Conservation (phyloP, 2,797 vertebrate genomes). For the Tinamus major region DNA sequence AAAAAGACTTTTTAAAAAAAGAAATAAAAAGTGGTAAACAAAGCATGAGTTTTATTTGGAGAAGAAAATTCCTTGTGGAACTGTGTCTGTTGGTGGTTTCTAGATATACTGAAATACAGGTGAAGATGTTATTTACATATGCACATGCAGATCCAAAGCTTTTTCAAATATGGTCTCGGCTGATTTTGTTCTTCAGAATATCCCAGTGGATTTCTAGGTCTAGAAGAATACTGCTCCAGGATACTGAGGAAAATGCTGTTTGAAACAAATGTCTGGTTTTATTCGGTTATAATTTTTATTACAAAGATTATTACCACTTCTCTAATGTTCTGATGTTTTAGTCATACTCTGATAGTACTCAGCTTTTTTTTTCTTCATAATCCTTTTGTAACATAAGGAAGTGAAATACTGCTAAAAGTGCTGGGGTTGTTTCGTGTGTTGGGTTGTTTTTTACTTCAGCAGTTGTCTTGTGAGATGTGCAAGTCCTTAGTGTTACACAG, state of each 20-base stretch:
- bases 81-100: constrained; percentile 5
- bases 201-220: not conserved
- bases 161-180: constrained; percentile 12
- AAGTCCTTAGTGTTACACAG: not conserved
- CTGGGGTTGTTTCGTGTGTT: not conserved
- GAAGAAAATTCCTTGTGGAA: constrained; percentile 48
- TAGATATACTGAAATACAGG: not conserved
- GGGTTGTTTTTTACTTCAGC: not conserved
- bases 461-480: not conserved
- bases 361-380: not conserved
- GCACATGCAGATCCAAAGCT: not conserved
- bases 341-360: not conserved
- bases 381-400: not conserved
- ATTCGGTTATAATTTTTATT: not conserved
- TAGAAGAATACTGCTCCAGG: not conserved
- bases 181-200: constrained; percentile 21
- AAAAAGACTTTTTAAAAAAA: constrained; percentile 67
- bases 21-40: constrained; percentile 77
- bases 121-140: constrained; percentile 7
- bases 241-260: constrained; percentile 21
- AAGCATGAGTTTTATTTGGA: constrained; percentile 69
- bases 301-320: not conserved
- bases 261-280: not conserved
- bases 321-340: constrained; percentile 9
- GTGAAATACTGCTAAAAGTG: not conserved